A percentile compares a stretch with the other conserved stretches of the same genome.
phyloP scores from a whole-genome alignment of 2,888 invertebrate genomes.

The Macrosiphum euphorbiae region DNA sequence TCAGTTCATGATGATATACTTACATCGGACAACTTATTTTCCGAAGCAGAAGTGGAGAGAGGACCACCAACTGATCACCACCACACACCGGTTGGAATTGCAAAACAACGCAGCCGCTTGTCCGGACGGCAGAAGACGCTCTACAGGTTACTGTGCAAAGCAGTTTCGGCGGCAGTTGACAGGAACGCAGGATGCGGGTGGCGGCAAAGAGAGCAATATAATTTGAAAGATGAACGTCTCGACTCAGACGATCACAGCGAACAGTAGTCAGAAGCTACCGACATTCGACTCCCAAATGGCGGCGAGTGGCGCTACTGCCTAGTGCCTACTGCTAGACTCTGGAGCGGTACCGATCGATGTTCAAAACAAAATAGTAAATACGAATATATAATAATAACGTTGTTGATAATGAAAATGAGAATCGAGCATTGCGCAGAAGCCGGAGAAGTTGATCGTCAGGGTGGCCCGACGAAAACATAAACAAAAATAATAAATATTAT shows the following conservation, averaged over 20 bases:
- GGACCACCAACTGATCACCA: not conserved
- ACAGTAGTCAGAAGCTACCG: rapidly evolving
- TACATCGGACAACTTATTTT: not conserved
- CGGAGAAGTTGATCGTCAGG: not conserved
- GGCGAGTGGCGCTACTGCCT: no score
- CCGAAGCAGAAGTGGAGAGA: not conserved
- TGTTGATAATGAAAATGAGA: not conserved
- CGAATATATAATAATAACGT: not conserved
- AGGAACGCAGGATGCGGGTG: not conserved
- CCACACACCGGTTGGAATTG: not conserved
- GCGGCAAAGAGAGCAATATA: not conserved
- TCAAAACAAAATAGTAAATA: not conserved
- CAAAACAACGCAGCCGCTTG: not conserved
- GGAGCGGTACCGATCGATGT: not conserved
- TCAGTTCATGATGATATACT: not conserved
- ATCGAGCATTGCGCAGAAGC: not conserved
- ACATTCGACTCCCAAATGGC: not conserved
- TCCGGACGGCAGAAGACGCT: not conserved
- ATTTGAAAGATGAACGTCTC: not conserved
- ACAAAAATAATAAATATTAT: not conserved
- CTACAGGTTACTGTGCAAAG: not conserved
- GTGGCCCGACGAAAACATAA: not conserved
- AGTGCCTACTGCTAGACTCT: no score
- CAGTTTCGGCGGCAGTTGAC: not conserved
- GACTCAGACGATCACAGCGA: not conserved